phyloP scores from a whole-genome alignment of 2,113 vertebrate species.

The Trematomus loennbergii region DNA sequence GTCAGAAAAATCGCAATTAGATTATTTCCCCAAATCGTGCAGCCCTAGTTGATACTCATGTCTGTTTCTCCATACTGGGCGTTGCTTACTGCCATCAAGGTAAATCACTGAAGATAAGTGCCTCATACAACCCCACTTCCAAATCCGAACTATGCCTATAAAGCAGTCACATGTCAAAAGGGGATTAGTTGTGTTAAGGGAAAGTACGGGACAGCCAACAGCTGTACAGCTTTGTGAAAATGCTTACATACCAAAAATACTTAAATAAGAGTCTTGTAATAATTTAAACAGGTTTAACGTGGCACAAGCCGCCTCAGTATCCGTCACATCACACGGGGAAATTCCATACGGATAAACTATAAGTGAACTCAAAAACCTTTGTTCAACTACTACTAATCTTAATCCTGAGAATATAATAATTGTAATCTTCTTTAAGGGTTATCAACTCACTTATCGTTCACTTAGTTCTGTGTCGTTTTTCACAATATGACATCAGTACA shows the following conservation, averaged over 20 bases:
- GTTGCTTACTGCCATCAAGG: no score
- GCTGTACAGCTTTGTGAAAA: conserved; percentile 14
- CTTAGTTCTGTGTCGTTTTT: not conserved
- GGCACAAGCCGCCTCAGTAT: conserved; percentile 16
- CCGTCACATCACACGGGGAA: conserved; percentile 45
- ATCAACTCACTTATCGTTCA: not conserved
- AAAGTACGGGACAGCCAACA: not conserved
- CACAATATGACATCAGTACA: not conserved
- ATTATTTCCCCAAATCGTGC: no score
- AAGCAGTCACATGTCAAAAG: not conserved
- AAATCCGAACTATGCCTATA: not conserved
- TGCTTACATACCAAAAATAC: conserved; percentile 15
- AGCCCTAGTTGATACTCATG: no score
- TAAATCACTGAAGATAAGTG: no score
- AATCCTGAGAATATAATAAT: conserved; percentile 54
- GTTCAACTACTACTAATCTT: conserved; percentile 53
- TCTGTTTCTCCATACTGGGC: no score
- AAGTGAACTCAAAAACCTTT: conserved; percentile 46
- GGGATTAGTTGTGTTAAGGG: not conserved
- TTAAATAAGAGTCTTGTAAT: conserved; percentile 5
- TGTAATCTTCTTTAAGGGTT: conserved; percentile 33
- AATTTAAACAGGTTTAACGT: conserved; percentile 21
- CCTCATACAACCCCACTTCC: no score
- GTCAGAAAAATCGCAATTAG: no score
- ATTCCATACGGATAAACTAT: conserved; percentile 69